phyloP scores from a whole-genome alignment of 2,888 invertebrate species.

The Sarcophaga carnaria region DNA sequence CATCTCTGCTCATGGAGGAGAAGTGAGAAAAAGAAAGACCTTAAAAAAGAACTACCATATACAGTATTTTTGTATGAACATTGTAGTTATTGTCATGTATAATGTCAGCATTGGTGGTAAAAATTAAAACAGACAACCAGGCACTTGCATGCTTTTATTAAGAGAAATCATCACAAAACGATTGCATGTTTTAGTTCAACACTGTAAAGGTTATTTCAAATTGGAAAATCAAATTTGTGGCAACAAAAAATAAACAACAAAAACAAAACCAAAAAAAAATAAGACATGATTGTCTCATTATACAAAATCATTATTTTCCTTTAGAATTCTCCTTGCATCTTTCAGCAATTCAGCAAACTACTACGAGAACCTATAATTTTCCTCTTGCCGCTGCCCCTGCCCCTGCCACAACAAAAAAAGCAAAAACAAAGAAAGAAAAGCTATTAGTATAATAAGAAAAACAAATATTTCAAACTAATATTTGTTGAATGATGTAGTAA shows the following conservation, averaged over 20 bases:
- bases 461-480: conserved; percentile 57
- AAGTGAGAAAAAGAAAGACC: too few species aligned
- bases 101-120: conserved; percentile 1
- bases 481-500: conserved; percentile 31
- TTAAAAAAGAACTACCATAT: too few species aligned
- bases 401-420: too few species aligned
- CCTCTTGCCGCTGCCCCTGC: too few species aligned
- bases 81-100: background rate
- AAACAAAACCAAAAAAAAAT: conserved; percentile 1
- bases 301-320: background rate
- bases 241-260: background rate
- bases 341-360: background rate
- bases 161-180: conserved; percentile 9
- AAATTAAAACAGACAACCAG: conserved; percentile 3
- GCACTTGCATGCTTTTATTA: conserved; percentile 11
- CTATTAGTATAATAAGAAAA: conserved; percentile 54
- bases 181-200: conserved; percentile 55
- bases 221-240: conserved; percentile 12
- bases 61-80: too few species aligned
- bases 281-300: conserved; percentile 35
- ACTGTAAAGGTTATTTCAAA: conserved; percentile 32
- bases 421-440: background rate
- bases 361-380: conserved; percentile 35
- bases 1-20: too few species aligned
- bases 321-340: background rate